A percentile compares a stretch with the other conserved stretches of the same genome.
Conservation (phyloP, 2,888 invertebrate species). For the Acholoe squamosa region DNA sequence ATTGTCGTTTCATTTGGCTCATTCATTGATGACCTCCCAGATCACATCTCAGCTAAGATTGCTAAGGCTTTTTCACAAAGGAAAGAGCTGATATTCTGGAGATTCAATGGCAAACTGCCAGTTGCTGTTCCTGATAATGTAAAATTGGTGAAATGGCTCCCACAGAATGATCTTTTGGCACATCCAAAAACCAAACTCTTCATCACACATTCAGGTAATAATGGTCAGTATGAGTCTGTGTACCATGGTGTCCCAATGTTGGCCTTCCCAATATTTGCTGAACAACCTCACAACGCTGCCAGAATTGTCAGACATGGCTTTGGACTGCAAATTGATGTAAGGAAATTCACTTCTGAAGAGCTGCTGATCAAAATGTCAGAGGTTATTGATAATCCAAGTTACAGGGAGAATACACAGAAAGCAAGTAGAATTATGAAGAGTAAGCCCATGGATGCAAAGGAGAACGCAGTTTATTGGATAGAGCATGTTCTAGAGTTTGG, state of each 20-base stretch:
- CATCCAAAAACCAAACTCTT: conserved; percentile 60
- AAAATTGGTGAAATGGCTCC: conserved; percentile 51
- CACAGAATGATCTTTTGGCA: conserved; percentile 59
- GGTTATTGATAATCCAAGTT: conserved; percentile 11
- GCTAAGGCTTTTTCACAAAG: not conserved
- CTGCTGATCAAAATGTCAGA: not conserved
- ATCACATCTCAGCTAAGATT: not conserved
- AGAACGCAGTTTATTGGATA: conserved; percentile 41
- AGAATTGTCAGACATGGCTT: conserved; percentile 54
- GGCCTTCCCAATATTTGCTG: conserved; percentile 55
- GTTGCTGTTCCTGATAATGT: conserved; percentile 33
- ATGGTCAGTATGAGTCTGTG: conserved; percentile 61
- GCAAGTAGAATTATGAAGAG: conserved; percentile 32
- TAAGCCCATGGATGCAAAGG: not conserved
- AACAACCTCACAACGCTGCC: conserved; percentile 52
- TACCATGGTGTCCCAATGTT: conserved; percentile 63
- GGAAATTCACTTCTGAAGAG: conserved; percentile 2
- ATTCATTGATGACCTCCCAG: conserved; percentile 34
- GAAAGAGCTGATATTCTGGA: conserved; percentile 41
- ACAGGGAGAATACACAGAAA: conserved; percentile 24
- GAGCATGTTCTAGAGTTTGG: conserved; percentile 60
- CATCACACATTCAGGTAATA: conserved; percentile 57
- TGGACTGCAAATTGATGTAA: conserved; percentile 15
- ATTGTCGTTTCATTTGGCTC: conserved; percentile 60
- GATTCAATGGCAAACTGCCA: not conserved